Percentiles rank a stretch among this genome's conserved stretches.
phyloP scores from a whole-genome alignment of 2,113 vertebrate species.

The Grammomys dolichurus region DNA sequence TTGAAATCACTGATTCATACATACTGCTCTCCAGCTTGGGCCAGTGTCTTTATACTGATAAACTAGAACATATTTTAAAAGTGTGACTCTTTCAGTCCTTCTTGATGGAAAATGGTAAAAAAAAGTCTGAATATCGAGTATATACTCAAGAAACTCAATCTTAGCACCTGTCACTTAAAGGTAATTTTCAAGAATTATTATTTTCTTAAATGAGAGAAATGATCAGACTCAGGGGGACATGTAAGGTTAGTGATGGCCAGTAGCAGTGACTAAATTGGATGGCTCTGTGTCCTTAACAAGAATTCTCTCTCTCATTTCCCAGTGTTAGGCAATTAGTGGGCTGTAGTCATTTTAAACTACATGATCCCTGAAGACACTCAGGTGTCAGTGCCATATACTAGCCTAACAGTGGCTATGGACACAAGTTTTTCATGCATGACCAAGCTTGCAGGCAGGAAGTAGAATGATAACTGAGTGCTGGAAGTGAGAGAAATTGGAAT shows the following conservation, averaged over 20 bases:
- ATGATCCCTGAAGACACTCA: not conserved
- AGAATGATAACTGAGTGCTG: not conserved
- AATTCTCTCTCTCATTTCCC: slow-evolving; percentile 7
- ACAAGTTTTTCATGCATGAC: not conserved
- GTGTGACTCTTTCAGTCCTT: slow-evolving; percentile 2
- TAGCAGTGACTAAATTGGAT: slow-evolving; percentile 50
- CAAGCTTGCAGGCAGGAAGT: slow-evolving; percentile 7
- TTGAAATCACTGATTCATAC: not conserved
- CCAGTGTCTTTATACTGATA: not conserved
- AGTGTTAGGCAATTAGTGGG: slow-evolving; percentile 25
- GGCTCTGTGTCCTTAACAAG: slow-evolving; percentile 3
- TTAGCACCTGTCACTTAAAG: slow-evolving; percentile 60
- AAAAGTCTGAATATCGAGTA: slow-evolving; percentile 44
- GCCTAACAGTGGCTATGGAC: not conserved
- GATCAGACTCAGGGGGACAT: not conserved
- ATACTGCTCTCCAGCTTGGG: not conserved
- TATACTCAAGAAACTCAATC: slow-evolving; percentile 1
- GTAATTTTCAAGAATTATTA: slow-evolving; percentile 69
- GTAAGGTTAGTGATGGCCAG: slow-evolving; percentile 61
- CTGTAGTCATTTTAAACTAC: slow-evolving; percentile 43
- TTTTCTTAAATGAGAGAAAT: slow-evolving; percentile 63
- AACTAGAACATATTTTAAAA: not conserved
- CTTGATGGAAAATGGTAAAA: not conserved
- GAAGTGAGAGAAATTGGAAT: not conserved
- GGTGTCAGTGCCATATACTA: not conserved